Evolutionary conservation across 2,888 invertebrate species (phyloP).

Genomic region (Polia nebulosa): DNA sequence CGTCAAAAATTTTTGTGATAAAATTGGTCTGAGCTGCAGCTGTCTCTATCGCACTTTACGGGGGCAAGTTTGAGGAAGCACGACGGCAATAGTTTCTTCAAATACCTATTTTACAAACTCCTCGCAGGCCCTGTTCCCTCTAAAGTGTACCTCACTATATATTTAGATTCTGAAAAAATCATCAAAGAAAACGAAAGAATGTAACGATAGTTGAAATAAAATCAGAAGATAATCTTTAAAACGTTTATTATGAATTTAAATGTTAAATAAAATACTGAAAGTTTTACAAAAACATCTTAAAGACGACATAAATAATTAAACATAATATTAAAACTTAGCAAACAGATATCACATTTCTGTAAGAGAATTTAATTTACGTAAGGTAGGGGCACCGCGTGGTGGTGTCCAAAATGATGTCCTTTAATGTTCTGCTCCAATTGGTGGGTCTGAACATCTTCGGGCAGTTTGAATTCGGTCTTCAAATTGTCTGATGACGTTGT

Average conservation of each 20-base stretch:
- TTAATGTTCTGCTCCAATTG: conserved; percentile 1
- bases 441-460: conserved; percentile 13
- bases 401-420: conserved; percentile 13
- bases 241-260: conserved; percentile 45
- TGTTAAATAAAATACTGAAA: conserved; percentile 33
- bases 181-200: too few species aligned
- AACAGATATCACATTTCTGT: conserved; percentile 40
- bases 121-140: too few species aligned
- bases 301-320: conserved; percentile 53
- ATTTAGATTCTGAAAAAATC: too few species aligned
- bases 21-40: too few species aligned
- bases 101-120: too few species aligned
- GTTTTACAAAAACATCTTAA: conserved; percentile 19
- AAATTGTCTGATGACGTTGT: conserved; percentile 12
- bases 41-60: too few species aligned
- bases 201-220: neutral
- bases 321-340: conserved; percentile 28
- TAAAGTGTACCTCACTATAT: too few species aligned
- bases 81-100: too few species aligned
- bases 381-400: conserved; percentile 47
- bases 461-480: conserved; percentile 2
- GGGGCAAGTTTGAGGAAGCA: too few species aligned
- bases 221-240: conserved; percentile 15
- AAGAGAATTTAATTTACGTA: conserved; percentile 27
- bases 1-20: too few species aligned